Evolutionary conservation across 1,140 invertebrate genomes (phyloP).

Genomic region (Meteorus sp.): DNA sequence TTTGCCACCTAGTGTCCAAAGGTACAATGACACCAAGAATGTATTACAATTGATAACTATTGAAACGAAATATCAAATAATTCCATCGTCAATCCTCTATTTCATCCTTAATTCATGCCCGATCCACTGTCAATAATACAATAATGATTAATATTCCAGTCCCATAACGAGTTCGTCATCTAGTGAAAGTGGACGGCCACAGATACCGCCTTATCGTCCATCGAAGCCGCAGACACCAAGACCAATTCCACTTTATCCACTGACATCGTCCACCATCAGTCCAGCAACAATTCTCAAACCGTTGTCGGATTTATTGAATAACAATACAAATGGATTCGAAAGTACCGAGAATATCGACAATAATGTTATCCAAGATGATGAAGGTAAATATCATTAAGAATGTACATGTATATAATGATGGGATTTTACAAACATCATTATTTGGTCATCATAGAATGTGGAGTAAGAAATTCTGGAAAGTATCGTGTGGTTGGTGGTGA

Average conservation of each 20-base stretch:
- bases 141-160: slow-evolving; percentile 32
- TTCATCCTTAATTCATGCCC: too few species aligned
- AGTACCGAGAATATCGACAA: slow-evolving; percentile 43
- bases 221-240: slow-evolving; percentile 47
- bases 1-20: slow-evolving; percentile 20
- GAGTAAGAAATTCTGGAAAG: slow-evolving; percentile 77
- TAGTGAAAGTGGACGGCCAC: slow-evolving; percentile 24
- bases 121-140: too few species aligned
- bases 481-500: slow-evolving; percentile 88
- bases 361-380: slow-evolving; percentile 53
- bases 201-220: slow-evolving; percentile 40
- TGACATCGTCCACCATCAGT: slow-evolving; percentile 32
- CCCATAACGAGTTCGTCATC: slow-evolving; percentile 19
- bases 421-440: slow-evolving; percentile 16
- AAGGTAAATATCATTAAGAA: not conserved
- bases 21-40: slow-evolving; percentile 25
- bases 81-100: too few species aligned
- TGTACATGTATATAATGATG: not conserved
- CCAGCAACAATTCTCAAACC: slow-evolving; percentile 25
- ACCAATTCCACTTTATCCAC: slow-evolving; percentile 50
- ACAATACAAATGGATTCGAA: slow-evolving; percentile 38
- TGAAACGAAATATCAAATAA: slow-evolving; percentile 1
- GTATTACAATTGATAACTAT: not conserved
- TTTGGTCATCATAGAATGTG: slow-evolving; percentile 67
- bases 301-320: slow-evolving; percentile 29